Percentiles rank a stretch among this genome's conserved stretches.
phyloP scores from a whole-genome alignment of 23 tunicate genomes.

The Aplidium turbinatum region DNA sequence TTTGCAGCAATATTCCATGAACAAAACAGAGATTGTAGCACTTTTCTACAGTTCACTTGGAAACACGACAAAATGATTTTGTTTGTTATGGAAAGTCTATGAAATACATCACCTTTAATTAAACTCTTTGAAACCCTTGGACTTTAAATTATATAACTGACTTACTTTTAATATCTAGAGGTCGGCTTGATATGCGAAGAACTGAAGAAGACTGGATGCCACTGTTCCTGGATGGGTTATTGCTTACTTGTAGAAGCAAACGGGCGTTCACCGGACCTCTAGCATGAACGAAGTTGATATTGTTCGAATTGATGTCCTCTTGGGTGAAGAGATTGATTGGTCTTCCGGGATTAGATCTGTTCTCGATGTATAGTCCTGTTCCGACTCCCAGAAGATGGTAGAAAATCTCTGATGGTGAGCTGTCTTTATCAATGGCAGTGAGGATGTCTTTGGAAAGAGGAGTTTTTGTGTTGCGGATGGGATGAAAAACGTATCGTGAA shows the following conservation, averaged over 20 bases:
- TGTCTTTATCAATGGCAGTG: slow-evolving; percentile 59
- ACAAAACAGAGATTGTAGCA: no score
- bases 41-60: no score
- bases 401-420: slow-evolving; percentile 40
- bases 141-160: no score
- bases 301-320: slow-evolving; percentile 26
- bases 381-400: slow-evolving; percentile 56
- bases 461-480: slow-evolving; percentile 51
- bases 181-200: slow-evolving; percentile 4
- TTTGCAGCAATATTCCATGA: no score
- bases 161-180: no score
- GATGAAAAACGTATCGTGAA: slow-evolving; percentile 42
- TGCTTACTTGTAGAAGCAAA: slow-evolving; percentile 55
- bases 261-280: slow-evolving; percentile 53
- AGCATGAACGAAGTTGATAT: slow-evolving; percentile 55
- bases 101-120: no score
- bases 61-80: no score
- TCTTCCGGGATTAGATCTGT: slow-evolving; percentile 34
- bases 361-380: slow-evolving; percentile 45
- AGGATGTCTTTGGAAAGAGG: slow-evolving; percentile 54
- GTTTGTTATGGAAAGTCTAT: no score
- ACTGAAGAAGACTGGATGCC: background rate
- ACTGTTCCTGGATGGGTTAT: background rate
- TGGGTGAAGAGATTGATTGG: slow-evolving; percentile 54
- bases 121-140: no score